Base-by-base conservation (phyloP, 2,797 vertebrate species). In the Thalassophryne amazonica region DNA sequence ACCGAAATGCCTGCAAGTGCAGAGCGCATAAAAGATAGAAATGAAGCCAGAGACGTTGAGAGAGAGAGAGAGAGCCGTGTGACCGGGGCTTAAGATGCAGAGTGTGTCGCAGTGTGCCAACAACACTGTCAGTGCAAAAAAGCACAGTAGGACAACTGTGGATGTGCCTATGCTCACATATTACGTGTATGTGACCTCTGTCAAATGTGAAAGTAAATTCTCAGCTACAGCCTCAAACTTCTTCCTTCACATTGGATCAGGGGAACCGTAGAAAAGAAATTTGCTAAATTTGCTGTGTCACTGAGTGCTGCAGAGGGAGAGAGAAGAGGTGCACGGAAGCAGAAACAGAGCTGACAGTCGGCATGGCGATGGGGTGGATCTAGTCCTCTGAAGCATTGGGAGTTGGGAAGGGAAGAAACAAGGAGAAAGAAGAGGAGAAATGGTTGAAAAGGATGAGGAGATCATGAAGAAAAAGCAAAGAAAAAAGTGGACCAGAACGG, bases 301-400 rank as follows among this genome's bases (percentile, higher is more conserved):
- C 48, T 28, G 13, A 17, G 5, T 41, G 46, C 33, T 7, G 17
- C 14, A 60, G 2, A 41, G 45, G 55, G 69, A 58, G 55, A 37
- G 30, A 37, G 34, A 41, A 34, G 56, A 78, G 60, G 67, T 67
- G 78, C 73, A 77, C 66, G 61, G 67, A 86, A 78, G 85, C 68
- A 32, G 84, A 83, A 87, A 78, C 68, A 83, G 81, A 82, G 81
- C 73, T 78, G 71, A 75, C 79, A 82, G 77, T 77, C 60, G 49
- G 56, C 73, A 65, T 74, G 75, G 66, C 41, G 62, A 75, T 52
- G 73, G 60, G 84, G 70, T 24, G 78, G 78, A 16, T 86, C 82
- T 89, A 89, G 76, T 86, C 84, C 80, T 89, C 87, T 89, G 87
- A 86, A 79, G 78, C 59, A 5, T 53, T 21, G 61, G 38, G 50